These are phyloP conservation scores for Diaphora mendica DNA, from an alignment of 2,888 invertebrate genomes.

Conservation along the genomic window DNA sequence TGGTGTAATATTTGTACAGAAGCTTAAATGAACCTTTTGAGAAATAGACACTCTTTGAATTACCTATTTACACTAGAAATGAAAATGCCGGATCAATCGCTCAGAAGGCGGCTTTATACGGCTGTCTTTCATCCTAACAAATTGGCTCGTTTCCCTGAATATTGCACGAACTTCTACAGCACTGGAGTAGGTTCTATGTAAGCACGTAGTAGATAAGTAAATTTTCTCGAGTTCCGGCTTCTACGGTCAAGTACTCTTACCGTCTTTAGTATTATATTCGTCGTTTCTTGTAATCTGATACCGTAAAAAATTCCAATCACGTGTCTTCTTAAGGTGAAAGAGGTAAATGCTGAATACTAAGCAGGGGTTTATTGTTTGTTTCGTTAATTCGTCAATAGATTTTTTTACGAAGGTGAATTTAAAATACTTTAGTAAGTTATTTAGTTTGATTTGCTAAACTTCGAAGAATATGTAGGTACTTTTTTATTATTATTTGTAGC, in stretches of 20 bases:
- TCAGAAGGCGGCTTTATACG: conserved; percentile 13
- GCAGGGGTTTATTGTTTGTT: too few species aligned
- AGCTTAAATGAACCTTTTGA: conserved; percentile 37
- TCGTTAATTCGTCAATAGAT: too few species aligned
- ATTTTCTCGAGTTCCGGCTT: background rate
- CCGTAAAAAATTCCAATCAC: background rate
- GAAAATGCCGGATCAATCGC: conserved; percentile 21
- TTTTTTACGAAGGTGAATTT: too few species aligned
- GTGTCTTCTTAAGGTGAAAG: background rate
- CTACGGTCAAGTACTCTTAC: background rate
- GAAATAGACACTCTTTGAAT: conserved; percentile 26
- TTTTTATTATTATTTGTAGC: too few species aligned
- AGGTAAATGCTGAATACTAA: background rate
- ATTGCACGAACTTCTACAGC: conserved; percentile 43
- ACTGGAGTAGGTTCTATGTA: conserved; percentile 39
- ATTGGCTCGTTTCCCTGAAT: conserved; percentile 43
- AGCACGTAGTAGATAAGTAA: conserved; percentile 10
- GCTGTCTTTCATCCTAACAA: conserved; percentile 20
- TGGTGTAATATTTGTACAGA: conserved; percentile 33
- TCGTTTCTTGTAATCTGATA: background rate
- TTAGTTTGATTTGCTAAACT: too few species aligned
- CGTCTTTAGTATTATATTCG: background rate
- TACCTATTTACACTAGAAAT: conserved; percentile 12
- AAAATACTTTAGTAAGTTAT: too few species aligned
- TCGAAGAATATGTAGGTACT: too few species aligned